Percentiles rank a stretch among this genome's conserved stretches.
Conservation (phyloP, 2,888 invertebrate genomes). For the Tinea pellionella region DNA sequence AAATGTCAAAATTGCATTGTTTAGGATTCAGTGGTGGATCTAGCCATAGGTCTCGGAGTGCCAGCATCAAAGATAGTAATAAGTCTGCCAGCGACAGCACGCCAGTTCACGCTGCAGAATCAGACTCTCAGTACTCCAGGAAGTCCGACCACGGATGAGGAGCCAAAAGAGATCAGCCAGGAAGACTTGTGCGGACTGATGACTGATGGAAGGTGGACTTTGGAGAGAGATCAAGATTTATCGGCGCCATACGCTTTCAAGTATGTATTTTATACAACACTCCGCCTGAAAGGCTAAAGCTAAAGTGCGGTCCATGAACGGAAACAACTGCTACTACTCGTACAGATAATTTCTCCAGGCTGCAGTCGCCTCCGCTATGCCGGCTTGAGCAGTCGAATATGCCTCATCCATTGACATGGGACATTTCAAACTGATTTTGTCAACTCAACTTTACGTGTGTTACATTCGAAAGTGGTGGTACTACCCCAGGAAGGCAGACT, state of each 20-base stretch:
- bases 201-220: conserved; percentile 74
- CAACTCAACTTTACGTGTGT: too few species aligned
- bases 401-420: too few species aligned
- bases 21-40: conserved; percentile 80
- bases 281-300: too few species aligned
- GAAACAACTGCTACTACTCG: too few species aligned
- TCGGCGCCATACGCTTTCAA: conserved; percentile 82
- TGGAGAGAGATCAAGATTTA: conserved; percentile 82
- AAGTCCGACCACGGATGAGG: conserved; percentile 70
- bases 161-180: conserved; percentile 68
- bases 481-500: too few species aligned
- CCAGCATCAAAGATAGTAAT: conserved; percentile 77
- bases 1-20: too few species aligned
- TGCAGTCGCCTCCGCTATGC: too few species aligned
- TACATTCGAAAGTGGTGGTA: too few species aligned
- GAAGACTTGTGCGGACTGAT: conserved; percentile 71
- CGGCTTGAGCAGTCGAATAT: too few species aligned
- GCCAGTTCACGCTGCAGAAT: conserved; percentile 74
- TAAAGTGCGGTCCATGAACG: too few species aligned
- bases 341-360: too few species aligned
- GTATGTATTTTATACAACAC: conserved; percentile 45
- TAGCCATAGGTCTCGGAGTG: conserved; percentile 77
- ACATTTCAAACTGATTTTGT: too few species aligned
- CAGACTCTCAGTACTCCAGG: conserved; percentile 76
- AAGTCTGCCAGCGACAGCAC: conserved; percentile 77